Conservation (phyloP, 1,140 invertebrate species). For the Maniola jurtina region DNA sequence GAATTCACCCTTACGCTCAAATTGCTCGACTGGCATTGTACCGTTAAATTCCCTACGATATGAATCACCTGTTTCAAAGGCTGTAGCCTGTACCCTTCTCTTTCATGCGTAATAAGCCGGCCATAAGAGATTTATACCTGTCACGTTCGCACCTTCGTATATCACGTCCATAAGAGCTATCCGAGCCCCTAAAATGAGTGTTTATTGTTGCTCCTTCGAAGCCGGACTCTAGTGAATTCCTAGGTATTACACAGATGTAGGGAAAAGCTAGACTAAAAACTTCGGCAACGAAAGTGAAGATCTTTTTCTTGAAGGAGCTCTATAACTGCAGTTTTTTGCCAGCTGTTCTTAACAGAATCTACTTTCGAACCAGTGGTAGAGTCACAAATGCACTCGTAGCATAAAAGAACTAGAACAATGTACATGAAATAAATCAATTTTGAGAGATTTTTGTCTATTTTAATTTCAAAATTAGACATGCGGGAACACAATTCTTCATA, state of each 20-base stretch:
- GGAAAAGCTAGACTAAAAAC: too few relatives aligned
- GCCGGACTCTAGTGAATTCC: slow-evolving; percentile 49
- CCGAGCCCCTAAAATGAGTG: slow-evolving; percentile 67
- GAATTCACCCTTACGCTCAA: slow-evolving; percentile 21
- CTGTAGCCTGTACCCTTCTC: slow-evolving; percentile 17
- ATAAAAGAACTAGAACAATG: too few relatives aligned
- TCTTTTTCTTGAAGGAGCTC: too few relatives aligned
- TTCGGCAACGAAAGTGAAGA: too few relatives aligned
- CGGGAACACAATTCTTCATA: too few relatives aligned
- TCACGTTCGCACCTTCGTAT: slow-evolving; percentile 59
- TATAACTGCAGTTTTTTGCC: too few relatives aligned
- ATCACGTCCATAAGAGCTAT: slow-evolving; percentile 59
- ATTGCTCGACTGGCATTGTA: slow-evolving; percentile 30
- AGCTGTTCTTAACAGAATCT: too few relatives aligned
- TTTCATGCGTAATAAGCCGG: slow-evolving; percentile 45
- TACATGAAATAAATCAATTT: too few relatives aligned
- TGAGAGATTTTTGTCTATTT: too few relatives aligned
- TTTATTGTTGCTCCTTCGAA: slow-evolving; percentile 68
- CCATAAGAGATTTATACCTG: slow-evolving; percentile 41
- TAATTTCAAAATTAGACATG: too few relatives aligned
- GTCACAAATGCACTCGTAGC: too few relatives aligned
- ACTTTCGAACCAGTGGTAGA: too few relatives aligned
- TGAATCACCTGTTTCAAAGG: slow-evolving; percentile 34
- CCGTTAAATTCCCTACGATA: slow-evolving; percentile 30
- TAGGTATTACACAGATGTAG: background rate